Conservation (phyloP, 2,888 invertebrate species). For the Mesoligia furuncula region DNA sequence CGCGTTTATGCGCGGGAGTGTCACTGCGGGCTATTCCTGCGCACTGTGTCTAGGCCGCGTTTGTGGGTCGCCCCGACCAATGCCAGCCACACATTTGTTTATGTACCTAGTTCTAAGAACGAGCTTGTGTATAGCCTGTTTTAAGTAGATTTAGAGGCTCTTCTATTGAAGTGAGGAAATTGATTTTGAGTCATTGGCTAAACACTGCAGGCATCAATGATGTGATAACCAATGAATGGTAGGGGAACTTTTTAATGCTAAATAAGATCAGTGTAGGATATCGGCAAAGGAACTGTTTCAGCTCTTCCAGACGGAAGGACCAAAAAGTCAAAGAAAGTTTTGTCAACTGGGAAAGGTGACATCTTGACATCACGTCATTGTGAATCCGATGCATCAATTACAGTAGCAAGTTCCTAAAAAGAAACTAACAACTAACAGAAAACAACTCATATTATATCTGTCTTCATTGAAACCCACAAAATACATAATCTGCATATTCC, state of each 20-base stretch:
- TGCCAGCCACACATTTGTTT: slow-evolving; percentile 69
- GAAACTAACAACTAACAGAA: neutral
- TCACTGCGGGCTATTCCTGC: slow-evolving; percentile 72
- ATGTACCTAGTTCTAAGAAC: slow-evolving; percentile 57
- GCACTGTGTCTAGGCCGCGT: slow-evolving; percentile 75
- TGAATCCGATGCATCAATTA: neutral
- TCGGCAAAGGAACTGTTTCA: neutral
- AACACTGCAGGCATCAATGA: neutral
- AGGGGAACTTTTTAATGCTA: neutral
- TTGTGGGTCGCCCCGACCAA: slow-evolving; percentile 72
- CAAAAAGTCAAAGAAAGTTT: neutral
- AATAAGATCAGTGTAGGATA: neutral
- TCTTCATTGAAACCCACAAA: neutral
- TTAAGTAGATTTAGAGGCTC: slow-evolving; percentile 27
- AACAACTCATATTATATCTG: neutral
- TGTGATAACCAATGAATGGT: neutral
- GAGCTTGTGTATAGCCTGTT: slow-evolving; percentile 31
- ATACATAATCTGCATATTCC: slow-evolving; percentile 38
- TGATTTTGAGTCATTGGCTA: neutral
- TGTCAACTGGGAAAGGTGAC: no score
- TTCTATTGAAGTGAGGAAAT: slow-evolving; percentile 22
- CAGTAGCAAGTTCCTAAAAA: neutral
- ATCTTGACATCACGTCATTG: neutral
- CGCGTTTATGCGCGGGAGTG: slow-evolving; percentile 65
- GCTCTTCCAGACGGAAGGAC: neutral